Evolutionary conservation across 92 coral and sea anemone genomes (phyloP).

Genomic region (Paragorgia papillata): DNA sequence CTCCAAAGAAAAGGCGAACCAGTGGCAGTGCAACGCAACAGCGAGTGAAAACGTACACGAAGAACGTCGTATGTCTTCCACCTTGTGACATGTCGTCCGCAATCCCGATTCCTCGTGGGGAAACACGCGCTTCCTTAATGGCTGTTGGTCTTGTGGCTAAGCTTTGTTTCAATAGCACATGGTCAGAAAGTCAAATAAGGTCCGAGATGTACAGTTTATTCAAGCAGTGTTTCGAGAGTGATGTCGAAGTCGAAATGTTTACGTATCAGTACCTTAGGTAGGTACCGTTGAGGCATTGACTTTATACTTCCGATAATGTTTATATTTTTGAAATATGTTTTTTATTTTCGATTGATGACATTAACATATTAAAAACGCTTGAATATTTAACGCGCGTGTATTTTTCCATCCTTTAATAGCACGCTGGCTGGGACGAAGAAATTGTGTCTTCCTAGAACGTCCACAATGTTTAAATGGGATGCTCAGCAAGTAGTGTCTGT

Average conservation of each 20-base stretch:
- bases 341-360: too few relatives aligned
- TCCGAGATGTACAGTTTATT: conserved; percentile 16
- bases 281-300: background rate
- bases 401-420: too few relatives aligned
- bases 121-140: conserved; percentile 14
- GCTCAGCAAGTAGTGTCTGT: too few relatives aligned
- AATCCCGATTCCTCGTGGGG: conserved; percentile 18
- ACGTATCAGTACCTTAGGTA: conserved; percentile 11
- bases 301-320: too few relatives aligned
- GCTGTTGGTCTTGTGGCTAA: conserved; percentile 16
- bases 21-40: conserved; percentile 1
- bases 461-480: background rate
- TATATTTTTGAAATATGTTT: too few relatives aligned
- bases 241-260: conserved; percentile 10
- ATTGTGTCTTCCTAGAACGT: background rate
- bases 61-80: conserved; percentile 14
- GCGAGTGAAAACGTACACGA: conserved; percentile 26
- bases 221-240: background rate
- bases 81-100: background rate
- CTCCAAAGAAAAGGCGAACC: conserved; percentile 3
- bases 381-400: too few relatives aligned
- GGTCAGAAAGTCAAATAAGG: conserved; percentile 9
- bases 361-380: too few relatives aligned
- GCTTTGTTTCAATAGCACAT: too few relatives aligned
- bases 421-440: conserved; percentile 12